Conservation (phyloP, 2,888 invertebrate genomes). For the Drosophila affinis region DNA sequence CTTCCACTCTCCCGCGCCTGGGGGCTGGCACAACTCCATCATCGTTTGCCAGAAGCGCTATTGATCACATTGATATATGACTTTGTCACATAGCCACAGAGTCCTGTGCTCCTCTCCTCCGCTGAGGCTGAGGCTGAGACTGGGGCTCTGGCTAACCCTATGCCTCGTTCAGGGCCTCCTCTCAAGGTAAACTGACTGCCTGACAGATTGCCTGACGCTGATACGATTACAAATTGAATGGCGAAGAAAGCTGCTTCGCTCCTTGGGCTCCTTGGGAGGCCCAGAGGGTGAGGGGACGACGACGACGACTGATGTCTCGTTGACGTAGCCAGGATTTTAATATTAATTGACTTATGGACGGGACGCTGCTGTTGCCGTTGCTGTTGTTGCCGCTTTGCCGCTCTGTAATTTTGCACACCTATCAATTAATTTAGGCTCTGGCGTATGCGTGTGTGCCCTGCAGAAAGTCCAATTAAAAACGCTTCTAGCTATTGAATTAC, state of each 20-base stretch:
- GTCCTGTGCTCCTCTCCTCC: no score
- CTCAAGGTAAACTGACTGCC: conserved; percentile 37
- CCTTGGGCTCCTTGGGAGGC: no score
- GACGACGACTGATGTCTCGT: conserved; percentile 14
- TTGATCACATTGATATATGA: conserved; percentile 75
- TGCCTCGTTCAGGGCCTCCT: not conserved
- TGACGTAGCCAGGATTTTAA: conserved; percentile 35
- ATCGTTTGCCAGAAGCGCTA: conserved; percentile 75
- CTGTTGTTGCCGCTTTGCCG: conserved; percentile 11
- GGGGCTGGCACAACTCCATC: conserved; percentile 33
- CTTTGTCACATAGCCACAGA: conserved; percentile 45
- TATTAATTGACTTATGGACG: conserved; percentile 52
- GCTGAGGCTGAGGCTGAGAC: not conserved
- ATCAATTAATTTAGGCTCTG: conserved; percentile 52
- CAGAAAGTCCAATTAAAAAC: conserved; percentile 58
- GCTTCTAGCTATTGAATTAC: conserved; percentile 56
- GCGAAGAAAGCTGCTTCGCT: conserved; percentile 32
- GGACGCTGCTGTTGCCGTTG: not conserved
- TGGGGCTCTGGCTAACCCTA: no score
- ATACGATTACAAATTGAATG: conserved; percentile 70
- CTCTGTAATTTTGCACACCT: conserved; percentile 48
- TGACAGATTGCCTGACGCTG: conserved; percentile 59
- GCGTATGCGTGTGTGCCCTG: not conserved
- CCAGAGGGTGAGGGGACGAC: not conserved
- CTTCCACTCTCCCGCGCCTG: not conserved